Base-by-base conservation (phyloP, 92 coral and sea anemone genomes). In the Parazoanthus atlanticus region DNA sequence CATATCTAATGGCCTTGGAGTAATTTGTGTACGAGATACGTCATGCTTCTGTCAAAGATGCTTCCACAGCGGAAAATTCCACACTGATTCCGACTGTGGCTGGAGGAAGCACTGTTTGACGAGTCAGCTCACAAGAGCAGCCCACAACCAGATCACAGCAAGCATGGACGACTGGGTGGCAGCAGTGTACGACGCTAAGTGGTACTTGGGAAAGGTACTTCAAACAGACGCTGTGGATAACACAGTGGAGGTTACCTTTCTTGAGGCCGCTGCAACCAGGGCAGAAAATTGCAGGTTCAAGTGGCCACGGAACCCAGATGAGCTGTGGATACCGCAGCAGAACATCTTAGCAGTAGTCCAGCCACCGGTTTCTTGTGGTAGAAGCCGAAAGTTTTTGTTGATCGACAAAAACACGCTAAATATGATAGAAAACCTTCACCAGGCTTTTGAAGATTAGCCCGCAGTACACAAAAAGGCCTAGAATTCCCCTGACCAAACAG, bases 141-240 rank as follows among this genome's bases (percentile, higher is more conserved):
- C n/a, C n/a, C n/a, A n/a, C n/a, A n/a, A n/a, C n/a, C n/a, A n/a
- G n/a, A n/a, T 43, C 5, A 43, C 4, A 8, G 5, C 49, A 8
- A 43, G 49, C 8, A 8, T 43, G 49, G 78, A 74, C 17, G 78
- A 74, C 78, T 31, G 78, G 46, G 41, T 74, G 17, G 78, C 78
- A 40, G 78, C 88, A 13, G 79, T 67, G 29, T 66, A 64, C 56
- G 61, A 66, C 78, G 77, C 6, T 33, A 85, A 85, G 49, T 66
- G 88, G 78, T 64, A 64, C 77, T 43, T 85, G 19, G 65, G 88
- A 66, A 71, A 85, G 67, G 88, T 85, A 28, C 78, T 70, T 15
- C 41, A 69, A 19, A 72, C 67, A 32, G 88, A 85, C 66, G 61
- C 21, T 36, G 7, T 43, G 23, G 88, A 85, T 52, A 43, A 28